Evolutionary conservation across 2,113 vertebrate species (phyloP).

Genomic region (Takifugu bimaculatus): DNA sequence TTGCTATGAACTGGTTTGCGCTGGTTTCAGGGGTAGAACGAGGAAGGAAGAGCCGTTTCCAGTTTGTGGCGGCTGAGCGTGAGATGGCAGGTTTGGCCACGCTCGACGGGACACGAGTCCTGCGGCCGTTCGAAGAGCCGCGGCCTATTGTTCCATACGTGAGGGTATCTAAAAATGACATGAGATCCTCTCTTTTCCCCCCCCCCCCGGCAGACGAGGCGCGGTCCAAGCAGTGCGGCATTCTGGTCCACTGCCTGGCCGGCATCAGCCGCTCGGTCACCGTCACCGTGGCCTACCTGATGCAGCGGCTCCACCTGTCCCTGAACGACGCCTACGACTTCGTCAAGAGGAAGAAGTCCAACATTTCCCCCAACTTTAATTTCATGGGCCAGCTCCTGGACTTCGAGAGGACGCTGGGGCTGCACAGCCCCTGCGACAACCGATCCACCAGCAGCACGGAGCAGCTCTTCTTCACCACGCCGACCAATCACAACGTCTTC

Average conservation of each 20-base stretch:
- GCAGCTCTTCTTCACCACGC: constrained; percentile 80
- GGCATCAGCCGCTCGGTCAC: constrained; percentile 88
- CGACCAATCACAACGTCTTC: constrained; percentile 80
- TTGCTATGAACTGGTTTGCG: constrained; percentile 23
- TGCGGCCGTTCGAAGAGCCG: too few species aligned
- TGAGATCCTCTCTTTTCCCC: not conserved
- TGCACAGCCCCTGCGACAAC: constrained; percentile 73
- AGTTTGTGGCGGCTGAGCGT: constrained; percentile 26
- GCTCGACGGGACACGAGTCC: too few species aligned
- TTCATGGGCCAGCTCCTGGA: constrained; percentile 90
- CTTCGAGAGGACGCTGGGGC: constrained; percentile 81
- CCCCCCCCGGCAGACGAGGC: constrained; percentile 76
- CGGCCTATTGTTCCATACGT: too few species aligned
- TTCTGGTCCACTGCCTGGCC: constrained; percentile 86
- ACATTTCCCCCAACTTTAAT: constrained; percentile 90
- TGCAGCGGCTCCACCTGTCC: constrained; percentile 85
- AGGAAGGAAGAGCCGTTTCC: constrained; percentile 63
- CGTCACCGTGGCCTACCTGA: constrained; percentile 87
- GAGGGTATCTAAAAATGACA: too few species aligned
- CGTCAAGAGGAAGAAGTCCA: constrained; percentile 86
- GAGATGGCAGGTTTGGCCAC: constrained; percentile 11
- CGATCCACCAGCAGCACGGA: constrained; percentile 58
- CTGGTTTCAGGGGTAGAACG: constrained; percentile 19
- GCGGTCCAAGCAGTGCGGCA: constrained; percentile 80
- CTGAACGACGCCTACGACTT: constrained; percentile 87